These are phyloP conservation scores for Bimastos eiseni DNA, from an alignment of 2,888 invertebrate genomes.

Conservation along the genomic window DNA sequence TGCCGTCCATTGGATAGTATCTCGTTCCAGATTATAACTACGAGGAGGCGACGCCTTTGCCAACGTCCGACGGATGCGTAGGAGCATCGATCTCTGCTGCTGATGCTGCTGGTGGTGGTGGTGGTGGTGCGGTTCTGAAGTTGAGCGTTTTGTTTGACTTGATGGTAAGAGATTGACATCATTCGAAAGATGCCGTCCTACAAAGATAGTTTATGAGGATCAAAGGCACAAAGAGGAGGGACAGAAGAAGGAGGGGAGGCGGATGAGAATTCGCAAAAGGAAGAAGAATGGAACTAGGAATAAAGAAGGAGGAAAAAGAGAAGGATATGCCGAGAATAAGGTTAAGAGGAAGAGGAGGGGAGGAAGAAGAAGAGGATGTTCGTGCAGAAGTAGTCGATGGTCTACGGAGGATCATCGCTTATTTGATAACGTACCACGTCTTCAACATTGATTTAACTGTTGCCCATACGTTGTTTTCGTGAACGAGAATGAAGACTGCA, in stretches of 20 bases:
- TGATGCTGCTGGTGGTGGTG: neutral
- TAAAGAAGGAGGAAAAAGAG: neutral
- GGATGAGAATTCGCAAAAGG: no score
- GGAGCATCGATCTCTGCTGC: neutral
- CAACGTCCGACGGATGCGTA: neutral
- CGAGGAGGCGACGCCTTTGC: neutral
- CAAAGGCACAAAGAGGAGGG: neutral
- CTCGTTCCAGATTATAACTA: neutral
- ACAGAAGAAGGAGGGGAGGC: neutral
- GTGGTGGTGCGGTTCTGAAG: neutral
- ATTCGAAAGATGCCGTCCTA: neutral
- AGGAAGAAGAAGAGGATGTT: neutral
- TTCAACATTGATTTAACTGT: neutral
- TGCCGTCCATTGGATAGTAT: neutral
- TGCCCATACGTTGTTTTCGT: neutral
- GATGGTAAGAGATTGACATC: constrained; percentile 5
- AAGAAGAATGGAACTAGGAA: neutral
- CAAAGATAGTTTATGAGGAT: neutral
- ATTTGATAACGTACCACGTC: neutral
- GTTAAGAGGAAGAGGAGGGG: no score
- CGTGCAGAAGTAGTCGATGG: constrained; percentile 13
- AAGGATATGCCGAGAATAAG: no score
- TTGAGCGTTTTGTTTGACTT: neutral
- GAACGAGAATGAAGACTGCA: neutral
- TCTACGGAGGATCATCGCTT: neutral